Evolutionary conservation across 2,888 invertebrate species (phyloP), one percentile per base, ranked within the genome.

Genomic region (Rapana venosa): DNA sequence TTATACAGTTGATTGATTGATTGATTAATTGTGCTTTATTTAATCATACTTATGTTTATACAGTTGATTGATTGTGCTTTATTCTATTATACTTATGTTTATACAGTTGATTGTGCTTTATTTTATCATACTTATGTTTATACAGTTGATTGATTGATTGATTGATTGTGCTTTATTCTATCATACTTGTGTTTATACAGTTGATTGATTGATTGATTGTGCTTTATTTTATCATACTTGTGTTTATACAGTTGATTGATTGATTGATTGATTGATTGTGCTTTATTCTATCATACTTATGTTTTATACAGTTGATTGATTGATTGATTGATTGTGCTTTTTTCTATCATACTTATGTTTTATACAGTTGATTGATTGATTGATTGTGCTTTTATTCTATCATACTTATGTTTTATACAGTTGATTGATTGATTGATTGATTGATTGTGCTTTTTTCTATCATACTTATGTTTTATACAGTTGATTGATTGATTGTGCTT

Each of bases 21-120:
- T 1, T n/a, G 81, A 6, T 6, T 35, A 32, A 22, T 17, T 61
- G 61, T 61, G 61, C 17, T 11, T 61, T 11, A 15, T 11, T 61
- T 11, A 15, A 61, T 17, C 17, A 15, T 61, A 17, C 17, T 11
- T 61, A 17, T 61, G 61, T 61, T 11, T 61, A 61, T 61, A 17
- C 17, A 17, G 11, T 11, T 61, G 61, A 15, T 11, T 17, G 11
- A 15, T 61, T 88, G 61, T 58, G 86, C 1, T 2, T 30, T n/a
- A 61, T n/a, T 47, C 35, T 86, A 6, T 58, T 20, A 13, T 22
- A 13, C 20, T 61, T 47, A 22, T 47, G 85, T 56, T 30, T 20
- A 88, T 91, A 35, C 89, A 91, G 91, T 91, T 61, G 61, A 15
- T 11, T 61, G 61, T 61, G 61, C 17, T 11, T 11, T 17, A 15